phyloP scores from a whole-genome alignment of 2,113 vertebrate species.

The Dipodomys ordii region DNA sequence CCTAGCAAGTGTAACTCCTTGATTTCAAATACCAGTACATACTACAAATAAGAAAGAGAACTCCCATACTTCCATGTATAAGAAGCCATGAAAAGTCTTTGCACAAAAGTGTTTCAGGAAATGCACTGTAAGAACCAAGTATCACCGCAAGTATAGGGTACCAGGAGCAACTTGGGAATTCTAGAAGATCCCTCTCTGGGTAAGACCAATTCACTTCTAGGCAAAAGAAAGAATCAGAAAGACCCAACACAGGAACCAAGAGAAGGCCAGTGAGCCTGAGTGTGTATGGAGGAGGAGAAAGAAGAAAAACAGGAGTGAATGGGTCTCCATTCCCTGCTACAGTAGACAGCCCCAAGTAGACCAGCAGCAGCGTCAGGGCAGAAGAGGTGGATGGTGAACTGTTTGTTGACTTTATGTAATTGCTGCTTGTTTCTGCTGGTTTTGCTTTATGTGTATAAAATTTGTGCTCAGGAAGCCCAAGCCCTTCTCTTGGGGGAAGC shows the following conservation, averaged over 20 bases:
- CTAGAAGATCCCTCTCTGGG: neutral
- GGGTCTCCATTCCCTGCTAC: neutral
- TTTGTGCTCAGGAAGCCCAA: neutral
- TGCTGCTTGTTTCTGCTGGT: neutral
- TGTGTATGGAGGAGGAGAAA: rapidly evolving
- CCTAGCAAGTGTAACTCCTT: no score
- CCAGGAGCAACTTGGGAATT: neutral
- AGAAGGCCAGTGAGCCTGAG: neutral
- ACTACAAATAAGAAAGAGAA: conserved; percentile 2
- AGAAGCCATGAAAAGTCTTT: neutral
- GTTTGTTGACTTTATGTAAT: neutral
- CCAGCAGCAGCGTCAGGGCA: neutral
- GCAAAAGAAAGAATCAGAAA: neutral
- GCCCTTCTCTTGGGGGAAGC: neutral
- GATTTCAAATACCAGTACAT: no score
- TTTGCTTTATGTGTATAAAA: neutral
- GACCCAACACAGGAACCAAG: neutral
- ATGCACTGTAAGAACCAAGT: neutral
- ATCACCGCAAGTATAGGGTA: no score
- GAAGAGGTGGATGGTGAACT: neutral
- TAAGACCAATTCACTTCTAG: neutral
- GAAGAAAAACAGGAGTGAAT: neutral
- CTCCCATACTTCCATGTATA: neutral
- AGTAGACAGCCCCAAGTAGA: neutral
- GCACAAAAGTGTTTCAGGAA: neutral